Evolutionary conservation across 1,140 invertebrate species (phyloP).

Genomic region (Anastrepha ludens): DNA sequence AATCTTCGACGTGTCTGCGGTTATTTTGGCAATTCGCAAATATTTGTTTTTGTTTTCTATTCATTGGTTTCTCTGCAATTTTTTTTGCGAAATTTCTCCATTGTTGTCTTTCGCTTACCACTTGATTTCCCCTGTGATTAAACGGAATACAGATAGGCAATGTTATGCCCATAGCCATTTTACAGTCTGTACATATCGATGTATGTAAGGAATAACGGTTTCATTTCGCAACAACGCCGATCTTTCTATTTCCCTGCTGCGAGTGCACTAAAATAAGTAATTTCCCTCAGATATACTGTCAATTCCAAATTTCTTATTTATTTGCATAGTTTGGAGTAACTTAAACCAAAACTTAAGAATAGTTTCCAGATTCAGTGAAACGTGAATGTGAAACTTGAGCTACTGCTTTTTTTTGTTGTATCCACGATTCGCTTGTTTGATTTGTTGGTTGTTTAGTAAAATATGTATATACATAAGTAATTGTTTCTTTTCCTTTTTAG

Average conservation of each 20-base stretch:
- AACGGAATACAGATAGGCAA: neutral
- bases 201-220: neutral
- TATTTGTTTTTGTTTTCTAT: slow-evolving; percentile 29
- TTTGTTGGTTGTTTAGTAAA: no score
- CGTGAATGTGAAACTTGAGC: neutral
- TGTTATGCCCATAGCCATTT: neutral
- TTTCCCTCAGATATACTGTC: neutral
- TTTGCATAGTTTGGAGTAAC: no score
- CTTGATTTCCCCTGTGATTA: neutral
- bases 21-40: slow-evolving; percentile 35
- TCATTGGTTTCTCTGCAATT: slow-evolving; percentile 19
- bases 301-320: no score
- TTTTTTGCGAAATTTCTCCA: slow-evolving; percentile 27
- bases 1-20: slow-evolving; percentile 29
- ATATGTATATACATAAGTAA: neutral
- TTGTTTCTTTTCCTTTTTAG: neutral
- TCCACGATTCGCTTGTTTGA: slow-evolving; percentile 28
- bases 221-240: neutral
- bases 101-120: neutral
- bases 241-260: neutral
- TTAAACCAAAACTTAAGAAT: no score
- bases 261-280: neutral
- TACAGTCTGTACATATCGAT: no score
- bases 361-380: neutral
- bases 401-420: neutral